A percentile compares a stretch with the other conserved stretches of the same genome.
phyloP scores from a whole-genome alignment of 2,797 vertebrate species.

The Octomys mimax region DNA sequence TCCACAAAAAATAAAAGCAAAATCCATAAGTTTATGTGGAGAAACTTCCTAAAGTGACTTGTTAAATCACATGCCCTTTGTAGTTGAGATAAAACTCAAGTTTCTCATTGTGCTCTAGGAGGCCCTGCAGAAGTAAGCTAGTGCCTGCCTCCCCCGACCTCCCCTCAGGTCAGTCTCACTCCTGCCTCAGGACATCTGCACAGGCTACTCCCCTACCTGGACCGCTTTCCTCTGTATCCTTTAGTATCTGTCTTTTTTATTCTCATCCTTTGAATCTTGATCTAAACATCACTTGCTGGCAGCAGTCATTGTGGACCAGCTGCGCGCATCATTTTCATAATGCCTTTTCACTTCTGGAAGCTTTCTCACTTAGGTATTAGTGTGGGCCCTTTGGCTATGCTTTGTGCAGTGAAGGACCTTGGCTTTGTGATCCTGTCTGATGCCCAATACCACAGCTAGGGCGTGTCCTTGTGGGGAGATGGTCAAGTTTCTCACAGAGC shows the following conservation, averaged over 20 bases:
- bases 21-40: not conserved
- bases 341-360: not conserved
- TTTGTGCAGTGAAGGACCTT: not conserved
- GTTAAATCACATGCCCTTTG: not conserved
- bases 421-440: not conserved
- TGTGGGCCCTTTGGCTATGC: not conserved
- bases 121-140: not conserved
- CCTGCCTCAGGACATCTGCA: not conserved
- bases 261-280: not conserved
- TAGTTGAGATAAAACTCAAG: constrained; percentile 21
- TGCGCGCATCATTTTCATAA: not conserved
- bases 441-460: not conserved
- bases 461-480: not conserved
- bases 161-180: not conserved
- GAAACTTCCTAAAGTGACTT: not conserved
- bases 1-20: not conserved
- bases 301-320: too few species aligned
- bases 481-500: too few species aligned
- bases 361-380: not conserved
- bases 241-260: not conserved
- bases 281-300: not conserved
- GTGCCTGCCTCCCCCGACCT: rapidly evolving
- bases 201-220: not conserved
- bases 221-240: not conserved
- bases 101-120: not conserved